Evolutionary conservation across 2,888 invertebrate genomes (phyloP), one percentile per base, ranked within the genome.

Genomic region (Epinotia brunnichana): DNA sequence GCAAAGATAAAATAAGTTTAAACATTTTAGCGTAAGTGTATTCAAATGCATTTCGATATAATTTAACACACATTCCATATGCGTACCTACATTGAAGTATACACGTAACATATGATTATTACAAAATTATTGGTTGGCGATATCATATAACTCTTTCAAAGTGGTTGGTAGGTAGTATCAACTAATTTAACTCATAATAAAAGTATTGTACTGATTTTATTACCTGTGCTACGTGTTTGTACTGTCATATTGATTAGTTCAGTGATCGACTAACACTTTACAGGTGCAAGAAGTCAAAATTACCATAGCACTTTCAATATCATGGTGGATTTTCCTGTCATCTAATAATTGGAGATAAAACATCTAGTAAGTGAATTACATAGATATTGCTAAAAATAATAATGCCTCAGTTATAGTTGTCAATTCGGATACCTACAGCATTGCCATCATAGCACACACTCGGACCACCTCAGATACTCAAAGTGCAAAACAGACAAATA

Each of bases 221-320:
- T 21, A 57, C 44, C 29, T 63, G 62, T 63, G 21, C 21, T 64
- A 59, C n/a, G 56, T 64, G 24, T 62, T 59, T 9, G 39, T 51
- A 39, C n/a, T 21, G 59, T 19, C 53, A 66, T 67, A 35, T 60
- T 67, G 54, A 71, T 67, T 60, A n/a, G 61, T 59, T 63, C 5
- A 53, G 64, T 71, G 53, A 61, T 71, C 60, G 53, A 66, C 60
- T 19, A 35, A 44, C 15, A 11, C 21, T 5, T 5, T 7, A 29
- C 66, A 71, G 44, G 60, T 67, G 60, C 59, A 53, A 83, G n/a
- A 80, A 80, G 79, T 81, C 82, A 80, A 88, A 85, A 90, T 89
- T 88, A 81, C 79, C 87, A 90, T 90, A 88, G 76, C 84, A 78
- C 90, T 88, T 90, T 90, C 87, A 53, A 53, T 44, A 3, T 35